phyloP scores from a whole-genome alignment of 35 echinoderm and acorn worm species.

The Nesometra sesokonis region DNA sequence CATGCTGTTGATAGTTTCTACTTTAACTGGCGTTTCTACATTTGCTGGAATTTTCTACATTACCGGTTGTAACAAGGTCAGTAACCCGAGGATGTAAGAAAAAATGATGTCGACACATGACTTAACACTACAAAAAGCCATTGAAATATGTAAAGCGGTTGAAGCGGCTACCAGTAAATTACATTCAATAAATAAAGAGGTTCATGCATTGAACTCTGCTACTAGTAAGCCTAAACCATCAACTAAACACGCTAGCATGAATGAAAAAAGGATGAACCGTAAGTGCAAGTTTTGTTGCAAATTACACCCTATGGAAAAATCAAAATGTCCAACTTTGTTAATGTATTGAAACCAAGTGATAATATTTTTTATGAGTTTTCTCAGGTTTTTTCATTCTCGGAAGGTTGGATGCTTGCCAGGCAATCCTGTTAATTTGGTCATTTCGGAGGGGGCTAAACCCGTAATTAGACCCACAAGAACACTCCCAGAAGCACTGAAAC shows the following conservation, averaged over 20 bases:
- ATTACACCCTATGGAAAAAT: constrained; percentile 10
- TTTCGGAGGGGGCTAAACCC: neutral
- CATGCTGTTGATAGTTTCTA: no score
- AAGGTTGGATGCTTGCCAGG: neutral
- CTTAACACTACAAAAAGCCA: constrained; percentile 5
- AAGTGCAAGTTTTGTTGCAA: constrained; percentile 24
- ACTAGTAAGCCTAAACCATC: neutral
- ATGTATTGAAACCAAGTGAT: neutral
- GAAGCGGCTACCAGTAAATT: neutral
- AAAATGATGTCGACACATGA: constrained; percentile 5
- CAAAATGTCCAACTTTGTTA: constrained; percentile 1
- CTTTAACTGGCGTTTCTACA: no score
- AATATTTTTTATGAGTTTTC: neutral
- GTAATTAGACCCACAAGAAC: neutral
- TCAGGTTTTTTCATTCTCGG: neutral
- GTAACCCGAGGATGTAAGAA: constrained; percentile 15
- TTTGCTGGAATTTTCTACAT: no score
- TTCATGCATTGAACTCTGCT: neutral
- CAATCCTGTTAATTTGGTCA: neutral
- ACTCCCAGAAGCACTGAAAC: neutral
- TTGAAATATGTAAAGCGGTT: constrained; percentile 26
- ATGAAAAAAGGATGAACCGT: neutral
- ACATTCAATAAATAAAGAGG: neutral
- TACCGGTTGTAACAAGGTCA: no score
- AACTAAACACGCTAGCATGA: neutral